phyloP scores from a whole-genome alignment of 2,797 vertebrate genomes.

The Psittacula echo region DNA sequence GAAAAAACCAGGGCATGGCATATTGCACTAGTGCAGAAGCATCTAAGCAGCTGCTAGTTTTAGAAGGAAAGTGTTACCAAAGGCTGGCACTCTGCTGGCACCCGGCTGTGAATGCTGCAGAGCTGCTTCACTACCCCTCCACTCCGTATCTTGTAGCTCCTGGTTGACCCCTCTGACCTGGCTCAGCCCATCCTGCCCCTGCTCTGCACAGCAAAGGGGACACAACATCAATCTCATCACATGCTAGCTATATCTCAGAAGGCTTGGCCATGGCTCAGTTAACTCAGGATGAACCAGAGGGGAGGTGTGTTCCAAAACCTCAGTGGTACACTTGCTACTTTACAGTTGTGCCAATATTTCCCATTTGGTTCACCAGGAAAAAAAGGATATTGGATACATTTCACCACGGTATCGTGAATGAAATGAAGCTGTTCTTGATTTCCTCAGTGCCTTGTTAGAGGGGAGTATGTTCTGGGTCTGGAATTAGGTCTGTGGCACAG shows the following conservation, averaged over 20 bases:
- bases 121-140: neutral
- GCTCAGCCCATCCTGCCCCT: neutral
- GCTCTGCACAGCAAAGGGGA: neutral
- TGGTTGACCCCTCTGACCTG: neutral
- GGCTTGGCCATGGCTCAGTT: neutral
- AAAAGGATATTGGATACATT: neutral
- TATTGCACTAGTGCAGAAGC: neutral
- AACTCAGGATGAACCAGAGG: neutral
- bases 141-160: rapidly evolving
- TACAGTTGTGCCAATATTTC: neutral
- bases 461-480: neutral
- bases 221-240: neutral
- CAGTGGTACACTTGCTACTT: neutral
- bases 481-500: neutral
- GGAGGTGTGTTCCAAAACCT: neutral
- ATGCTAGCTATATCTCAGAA: rapidly evolving
- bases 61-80: neutral
- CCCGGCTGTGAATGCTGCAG: rapidly evolving
- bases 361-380: neutral
- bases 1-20: neutral
- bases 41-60: neutral
- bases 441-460: neutral
- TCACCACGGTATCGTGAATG: neutral
- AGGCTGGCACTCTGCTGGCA: rapidly evolving
- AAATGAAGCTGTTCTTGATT: neutral